Conservation (phyloP, 2,113 vertebrate species). For the Cebidichthys violaceus region DNA sequence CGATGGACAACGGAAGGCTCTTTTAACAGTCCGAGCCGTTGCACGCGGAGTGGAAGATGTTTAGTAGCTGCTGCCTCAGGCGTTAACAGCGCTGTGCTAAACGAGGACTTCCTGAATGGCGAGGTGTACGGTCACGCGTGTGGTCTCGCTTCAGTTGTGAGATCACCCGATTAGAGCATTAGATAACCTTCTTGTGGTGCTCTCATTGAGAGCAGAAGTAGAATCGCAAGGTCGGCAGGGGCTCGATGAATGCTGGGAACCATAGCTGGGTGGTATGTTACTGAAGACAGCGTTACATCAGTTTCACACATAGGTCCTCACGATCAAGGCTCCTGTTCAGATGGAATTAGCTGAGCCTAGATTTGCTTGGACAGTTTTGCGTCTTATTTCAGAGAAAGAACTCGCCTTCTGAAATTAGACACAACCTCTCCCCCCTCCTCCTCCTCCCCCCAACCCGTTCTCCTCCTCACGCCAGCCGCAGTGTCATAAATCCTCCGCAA, state of each 20-base stretch:
- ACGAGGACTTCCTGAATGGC: constrained; percentile 28
- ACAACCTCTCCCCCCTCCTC: neutral
- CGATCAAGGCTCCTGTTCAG: constrained; percentile 25
- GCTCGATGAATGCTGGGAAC: constrained; percentile 38
- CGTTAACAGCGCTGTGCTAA: neutral
- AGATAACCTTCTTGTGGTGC: constrained; percentile 25
- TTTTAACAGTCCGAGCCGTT: neutral
- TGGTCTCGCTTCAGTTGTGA: constrained; percentile 1
- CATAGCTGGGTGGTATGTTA: constrained; percentile 9
- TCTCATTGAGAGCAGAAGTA: neutral
- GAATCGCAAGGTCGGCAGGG: constrained; percentile 43
- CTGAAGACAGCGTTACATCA: constrained; percentile 24
- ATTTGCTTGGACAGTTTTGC: constrained; percentile 54
- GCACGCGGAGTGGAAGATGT: neutral
- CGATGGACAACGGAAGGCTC: rapidly evolving
- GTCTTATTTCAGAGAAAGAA: constrained; percentile 65
- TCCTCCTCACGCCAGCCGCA: constrained; percentile 13
- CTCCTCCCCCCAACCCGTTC: neutral
- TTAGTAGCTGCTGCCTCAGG: neutral
- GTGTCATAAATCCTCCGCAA: constrained; percentile 66
- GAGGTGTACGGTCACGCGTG: neutral
- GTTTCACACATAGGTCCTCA: constrained; percentile 36
- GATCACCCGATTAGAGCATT: neutral
- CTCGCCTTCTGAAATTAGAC: constrained; percentile 71
- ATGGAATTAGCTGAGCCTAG: constrained; percentile 59